phyloP scores from a whole-genome alignment of 2,113 vertebrate species.

The Fulica atra region DNA sequence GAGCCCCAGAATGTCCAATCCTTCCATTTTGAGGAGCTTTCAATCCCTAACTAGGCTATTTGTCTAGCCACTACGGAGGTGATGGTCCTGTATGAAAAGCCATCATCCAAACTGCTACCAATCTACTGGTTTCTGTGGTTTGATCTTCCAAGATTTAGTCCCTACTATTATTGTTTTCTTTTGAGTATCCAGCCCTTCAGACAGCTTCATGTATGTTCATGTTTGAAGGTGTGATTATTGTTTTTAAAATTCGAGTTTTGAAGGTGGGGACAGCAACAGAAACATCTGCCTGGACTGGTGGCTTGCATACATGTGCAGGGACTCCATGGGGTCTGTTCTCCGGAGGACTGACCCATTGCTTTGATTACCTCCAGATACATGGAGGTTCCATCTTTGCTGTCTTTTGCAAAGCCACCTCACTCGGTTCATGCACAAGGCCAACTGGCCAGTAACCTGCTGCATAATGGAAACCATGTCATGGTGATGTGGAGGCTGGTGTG shows the following conservation, averaged over 20 bases:
- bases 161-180: not conserved
- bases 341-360: not conserved
- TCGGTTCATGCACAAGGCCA: not conserved
- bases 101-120: not conserved
- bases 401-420: not conserved
- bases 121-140: not conserved
- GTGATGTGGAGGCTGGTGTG: not conserved
- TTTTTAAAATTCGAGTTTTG: not conserved
- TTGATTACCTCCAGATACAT: not conserved
- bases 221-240: not conserved
- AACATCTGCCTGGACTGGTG: not conserved
- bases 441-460: rapidly evolving
- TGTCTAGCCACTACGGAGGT: not conserved
- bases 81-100: not conserved
- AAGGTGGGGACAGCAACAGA: not conserved
- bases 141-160: not conserved
- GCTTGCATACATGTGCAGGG: rapidly evolving
- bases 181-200: not conserved
- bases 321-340: not conserved
- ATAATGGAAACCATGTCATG: not conserved
- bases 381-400: not conserved
- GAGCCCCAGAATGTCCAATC: not conserved
- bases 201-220: not conserved
- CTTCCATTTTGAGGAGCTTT: not conserved
- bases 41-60: not conserved